Evolutionary conservation across 2,797 vertebrate species (phyloP).

Genomic region (Leptoclinus maculatus): DNA sequence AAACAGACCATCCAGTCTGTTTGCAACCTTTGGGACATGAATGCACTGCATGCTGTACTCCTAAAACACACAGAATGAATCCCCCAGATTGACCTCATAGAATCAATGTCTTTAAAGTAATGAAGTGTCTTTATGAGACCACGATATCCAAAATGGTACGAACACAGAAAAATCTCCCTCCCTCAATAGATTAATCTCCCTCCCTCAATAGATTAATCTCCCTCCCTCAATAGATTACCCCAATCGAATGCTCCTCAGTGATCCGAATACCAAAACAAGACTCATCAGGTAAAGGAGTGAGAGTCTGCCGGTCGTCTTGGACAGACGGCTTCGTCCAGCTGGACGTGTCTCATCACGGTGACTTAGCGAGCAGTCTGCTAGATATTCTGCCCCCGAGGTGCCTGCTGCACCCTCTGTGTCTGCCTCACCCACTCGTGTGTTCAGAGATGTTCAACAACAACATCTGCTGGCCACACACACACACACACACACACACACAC

Average conservation of each 20-base stretch:
- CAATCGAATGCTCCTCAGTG: background rate
- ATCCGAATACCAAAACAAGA: background rate
- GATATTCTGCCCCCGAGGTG: conserved; percentile 54
- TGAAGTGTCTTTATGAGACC: background rate
- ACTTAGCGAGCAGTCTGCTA: conserved; percentile 46
- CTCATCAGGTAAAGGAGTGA: background rate
- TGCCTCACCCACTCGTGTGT: conserved; percentile 44
- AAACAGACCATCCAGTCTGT: background rate
- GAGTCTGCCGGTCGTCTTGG: background rate
- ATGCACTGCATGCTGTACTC: background rate
- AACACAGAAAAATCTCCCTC: background rate
- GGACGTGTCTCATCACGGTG: conserved; percentile 37
- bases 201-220: too few species aligned
- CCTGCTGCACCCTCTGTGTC: conserved; percentile 30
- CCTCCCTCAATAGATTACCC: too few species aligned
- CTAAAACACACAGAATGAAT: background rate
- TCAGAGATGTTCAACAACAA: conserved; percentile 48
- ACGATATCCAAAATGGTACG: background rate
- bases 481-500: background rate
- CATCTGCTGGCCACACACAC: conserved; percentile 45
- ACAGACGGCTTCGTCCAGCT: conserved; percentile 37
- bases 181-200: too few species aligned
- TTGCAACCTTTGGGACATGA: background rate
- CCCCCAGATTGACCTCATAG: background rate
- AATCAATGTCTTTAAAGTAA: background rate